Conservation (phyloP, 2,888 invertebrate species). For the Cremastobaeus sp. region DNA sequence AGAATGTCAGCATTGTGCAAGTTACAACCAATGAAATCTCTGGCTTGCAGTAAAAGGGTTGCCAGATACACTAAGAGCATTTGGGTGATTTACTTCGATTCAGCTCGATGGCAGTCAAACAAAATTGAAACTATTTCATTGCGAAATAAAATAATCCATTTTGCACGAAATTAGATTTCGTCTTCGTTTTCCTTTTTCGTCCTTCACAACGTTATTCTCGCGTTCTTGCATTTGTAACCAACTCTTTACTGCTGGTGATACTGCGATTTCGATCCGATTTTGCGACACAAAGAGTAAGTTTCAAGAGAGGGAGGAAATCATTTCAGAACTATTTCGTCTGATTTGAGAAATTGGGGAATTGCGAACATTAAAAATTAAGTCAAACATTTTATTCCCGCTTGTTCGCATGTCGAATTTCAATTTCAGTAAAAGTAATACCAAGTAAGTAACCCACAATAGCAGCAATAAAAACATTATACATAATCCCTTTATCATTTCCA, state of each 20-base stretch:
- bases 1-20: constrained; percentile 22
- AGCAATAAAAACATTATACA: too few relatives aligned
- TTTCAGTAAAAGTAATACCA: too few relatives aligned
- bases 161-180: constrained; percentile 15
- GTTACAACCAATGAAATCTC: constrained; percentile 7
- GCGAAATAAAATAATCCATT: constrained; percentile 12
- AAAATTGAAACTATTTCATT: constrained; percentile 14
- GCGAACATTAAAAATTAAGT: too few relatives aligned
- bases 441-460: too few relatives aligned
- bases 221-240: not conserved
- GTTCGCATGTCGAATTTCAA: too few relatives aligned
- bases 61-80: constrained; percentile 24
- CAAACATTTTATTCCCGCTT: too few relatives aligned
- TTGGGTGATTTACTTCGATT: constrained; percentile 38
- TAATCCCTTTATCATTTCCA: too few relatives aligned
- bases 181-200: not conserved
- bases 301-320: too few relatives aligned
- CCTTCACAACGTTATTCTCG: not conserved
- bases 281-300: too few relatives aligned
- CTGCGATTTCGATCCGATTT: too few relatives aligned
- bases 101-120: constrained; percentile 17
- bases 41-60: constrained; percentile 25
- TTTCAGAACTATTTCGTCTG: too few relatives aligned
- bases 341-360: too few relatives aligned
- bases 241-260: constrained; percentile 20